These are phyloP conservation scores for Actinopyga echinites DNA, from an alignment of 53 echinoderm and acorn worm species.

Conservation along the genomic window DNA sequence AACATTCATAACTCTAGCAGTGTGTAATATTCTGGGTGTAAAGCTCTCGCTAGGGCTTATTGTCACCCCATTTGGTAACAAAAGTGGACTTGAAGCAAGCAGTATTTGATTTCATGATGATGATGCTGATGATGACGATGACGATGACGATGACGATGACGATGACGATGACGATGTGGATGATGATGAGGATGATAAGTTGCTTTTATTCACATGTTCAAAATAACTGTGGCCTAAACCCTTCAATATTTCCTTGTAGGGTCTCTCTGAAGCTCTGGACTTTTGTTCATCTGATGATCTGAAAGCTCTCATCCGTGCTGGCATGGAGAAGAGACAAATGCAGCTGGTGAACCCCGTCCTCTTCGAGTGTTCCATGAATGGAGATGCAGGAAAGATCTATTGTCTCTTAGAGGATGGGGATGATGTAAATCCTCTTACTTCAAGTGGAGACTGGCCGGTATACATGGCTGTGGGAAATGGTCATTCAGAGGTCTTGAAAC, in stretches of 20 bases:
- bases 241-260: no score
- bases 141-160: no score
- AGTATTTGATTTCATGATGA: no score
- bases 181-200: no score
- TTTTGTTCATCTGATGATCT: slow-evolving; percentile 29
- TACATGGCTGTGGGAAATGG: slow-evolving; percentile 90
- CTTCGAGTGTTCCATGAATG: slow-evolving; percentile 94
- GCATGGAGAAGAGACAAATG: slow-evolving; percentile 67
- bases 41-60: no score
- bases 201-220: background rate
- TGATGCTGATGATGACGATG: no score
- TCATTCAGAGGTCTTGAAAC: slow-evolving; percentile 73
- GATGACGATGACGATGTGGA: no score
- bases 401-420: slow-evolving; percentile 87
- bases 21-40: no score
- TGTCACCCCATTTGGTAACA: no score
- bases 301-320: slow-evolving; percentile 44
- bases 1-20: no score
- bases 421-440: slow-evolving; percentile 87
- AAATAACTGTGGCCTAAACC: background rate
- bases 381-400: slow-evolving; percentile 74
- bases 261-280: slow-evolving; percentile 60
- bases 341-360: slow-evolving; percentile 74
- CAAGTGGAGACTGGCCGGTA: slow-evolving; percentile 86
- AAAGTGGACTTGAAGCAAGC: no score